These are phyloP conservation scores for Sterrhoptilus dennistouni DNA, from an alignment of 2,113 vertebrate genomes.

Conservation along the genomic window DNA sequence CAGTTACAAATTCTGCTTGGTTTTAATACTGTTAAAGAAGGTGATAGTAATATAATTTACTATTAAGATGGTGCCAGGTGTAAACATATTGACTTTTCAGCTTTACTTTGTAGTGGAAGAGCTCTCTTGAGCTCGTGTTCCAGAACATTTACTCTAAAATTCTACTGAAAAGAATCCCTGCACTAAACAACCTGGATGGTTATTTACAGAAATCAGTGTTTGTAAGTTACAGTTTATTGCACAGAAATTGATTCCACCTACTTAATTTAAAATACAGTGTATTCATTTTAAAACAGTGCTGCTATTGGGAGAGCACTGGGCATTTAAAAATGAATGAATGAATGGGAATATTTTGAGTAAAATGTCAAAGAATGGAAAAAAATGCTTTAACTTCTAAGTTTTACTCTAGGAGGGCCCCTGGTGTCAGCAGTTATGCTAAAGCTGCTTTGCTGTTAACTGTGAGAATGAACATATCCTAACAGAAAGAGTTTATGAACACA, in stretches of 20 bases:
- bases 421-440: not conserved
- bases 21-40: not conserved
- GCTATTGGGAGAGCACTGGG: not conserved
- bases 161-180: not conserved
- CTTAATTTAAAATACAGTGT: not conserved
- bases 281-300: not conserved
- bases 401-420: conserved; percentile 21
- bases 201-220: not conserved
- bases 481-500: not conserved
- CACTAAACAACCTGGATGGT: not conserved
- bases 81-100: not conserved
- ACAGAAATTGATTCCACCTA: not conserved
- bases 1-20: not conserved
- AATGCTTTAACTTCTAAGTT: not conserved
- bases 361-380: not conserved
- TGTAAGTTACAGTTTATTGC: not conserved
- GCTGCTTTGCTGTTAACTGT: not conserved
- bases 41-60: not conserved
- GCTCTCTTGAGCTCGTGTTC: not conserved
- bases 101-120: not conserved
- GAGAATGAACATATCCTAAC: not conserved
- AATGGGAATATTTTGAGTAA: not conserved
- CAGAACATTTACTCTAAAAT: not conserved
- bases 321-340: not conserved
- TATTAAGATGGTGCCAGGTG: not conserved